A percentile compares a stretch with the other conserved stretches of the same genome.
Evolutionary conservation across 2,888 invertebrate genomes (phyloP).

Genomic region (Lochmaea capreae): DNA sequence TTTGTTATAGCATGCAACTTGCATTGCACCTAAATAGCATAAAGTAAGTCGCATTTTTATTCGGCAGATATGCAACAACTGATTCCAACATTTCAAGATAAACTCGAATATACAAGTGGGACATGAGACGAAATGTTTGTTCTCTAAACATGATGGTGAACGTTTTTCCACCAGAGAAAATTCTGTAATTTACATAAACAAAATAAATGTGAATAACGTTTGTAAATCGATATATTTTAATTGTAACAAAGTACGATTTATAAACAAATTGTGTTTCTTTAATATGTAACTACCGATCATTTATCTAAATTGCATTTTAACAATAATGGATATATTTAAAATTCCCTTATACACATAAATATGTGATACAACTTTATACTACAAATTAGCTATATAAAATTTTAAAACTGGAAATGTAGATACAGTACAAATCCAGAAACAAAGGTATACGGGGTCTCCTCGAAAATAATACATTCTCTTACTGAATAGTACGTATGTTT

Average conservation of each 20-base stretch:
- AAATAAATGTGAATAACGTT: not conserved
- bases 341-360: conserved; percentile 4
- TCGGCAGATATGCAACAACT: no score
- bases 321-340: conserved; percentile 22
- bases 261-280: conserved; percentile 16
- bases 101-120: no score
- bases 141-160: no score
- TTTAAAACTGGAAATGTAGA: not conserved
- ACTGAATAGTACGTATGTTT: not conserved
- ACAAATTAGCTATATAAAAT: conserved; percentile 9
- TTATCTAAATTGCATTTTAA: conserved; percentile 25
- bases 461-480: not conserved
- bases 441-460: not conserved
- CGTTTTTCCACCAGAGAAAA: no score
- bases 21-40: no score
- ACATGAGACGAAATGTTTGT: no score
- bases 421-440: conserved; percentile 10
- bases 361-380: not conserved
- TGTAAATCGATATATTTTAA: conserved; percentile 17
- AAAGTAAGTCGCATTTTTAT: no score
- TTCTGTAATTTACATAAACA: no score
- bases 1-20: no score
- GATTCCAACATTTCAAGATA: no score
- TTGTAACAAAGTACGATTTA: conserved; percentile 28
- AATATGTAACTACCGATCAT: conserved; percentile 13